These are phyloP conservation scores for Phylloscopus whistleri DNA, from an alignment of 2,113 vertebrate species.

Conservation along the genomic window DNA sequence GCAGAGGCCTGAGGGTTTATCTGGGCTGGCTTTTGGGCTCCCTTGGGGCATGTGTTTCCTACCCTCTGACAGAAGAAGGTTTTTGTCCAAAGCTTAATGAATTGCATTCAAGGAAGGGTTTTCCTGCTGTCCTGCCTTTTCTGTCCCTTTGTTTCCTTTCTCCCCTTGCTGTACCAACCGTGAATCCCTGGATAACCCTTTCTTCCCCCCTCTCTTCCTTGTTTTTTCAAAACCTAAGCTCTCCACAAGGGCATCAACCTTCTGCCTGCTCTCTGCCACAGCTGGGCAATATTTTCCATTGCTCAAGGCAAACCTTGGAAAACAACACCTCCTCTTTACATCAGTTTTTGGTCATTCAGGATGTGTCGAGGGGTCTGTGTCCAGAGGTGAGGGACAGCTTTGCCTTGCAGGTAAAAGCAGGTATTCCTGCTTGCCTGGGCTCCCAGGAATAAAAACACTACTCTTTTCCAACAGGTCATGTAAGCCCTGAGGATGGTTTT, in stretches of 20 bases:
- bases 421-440: not conserved
- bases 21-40: not conserved
- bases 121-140: not conserved
- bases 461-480: not conserved
- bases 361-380: accelerated
- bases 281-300: not conserved
- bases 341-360: not conserved
- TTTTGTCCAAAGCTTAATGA: not conserved
- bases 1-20: not conserved
- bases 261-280: not conserved
- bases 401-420: not conserved
- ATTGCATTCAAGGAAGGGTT: not conserved
- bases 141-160: not conserved
- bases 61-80: not conserved
- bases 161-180: not conserved
- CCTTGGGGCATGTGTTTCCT: not conserved
- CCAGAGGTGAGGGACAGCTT: not conserved
- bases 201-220: not conserved
- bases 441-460: not conserved
- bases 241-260: not conserved
- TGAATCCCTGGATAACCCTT: not conserved
- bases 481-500: not conserved
- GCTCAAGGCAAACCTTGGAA: not conserved
- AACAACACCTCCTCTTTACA: not conserved
- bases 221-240: not conserved